Evolutionary conservation across 2,888 invertebrate species (phyloP), one percentile per base, ranked within the genome.

Genomic region (Crioceris asparagi): DNA sequence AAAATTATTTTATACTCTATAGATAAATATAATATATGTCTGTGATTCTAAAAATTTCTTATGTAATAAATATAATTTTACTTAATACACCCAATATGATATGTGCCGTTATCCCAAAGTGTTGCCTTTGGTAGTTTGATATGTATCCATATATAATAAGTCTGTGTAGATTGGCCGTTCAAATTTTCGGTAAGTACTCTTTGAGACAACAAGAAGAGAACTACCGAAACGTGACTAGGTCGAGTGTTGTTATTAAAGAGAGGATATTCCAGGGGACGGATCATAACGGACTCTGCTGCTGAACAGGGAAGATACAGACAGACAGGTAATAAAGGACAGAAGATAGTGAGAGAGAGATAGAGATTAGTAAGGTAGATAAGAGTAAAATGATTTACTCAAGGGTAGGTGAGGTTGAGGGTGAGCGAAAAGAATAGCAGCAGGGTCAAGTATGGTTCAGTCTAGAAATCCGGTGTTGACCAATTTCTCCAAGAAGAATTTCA

Each of bases 401-500:
- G 79, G 80, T 60, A 75, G 72, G 56, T 73, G 72, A 42, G 64
- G 64, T 50, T 62, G 60, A 56, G 73, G 74, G 67, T 79, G 70
- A 65, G 75, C 75, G 66, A 78, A 79, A 68, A 75, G 75, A 61
- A 75, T 73, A 75, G 79, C 64, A 63, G 62, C 64, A 62, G 62
- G 61, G 62, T 62, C 62, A 45, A 51, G 47, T 54, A 60, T 55
- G 52, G 57, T 62, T 83, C 83, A 92, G 73, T 92, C 91, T 67
- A 93, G 79, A 71, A 93, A 93, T 53, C 92, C 92, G 50, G 92
- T 93, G 67, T 90, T 90, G 41, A 92, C 90, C 57, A 93, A 75
- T 67, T 92, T 91, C 71, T 92, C 92, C 57, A 93, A 74, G 75
- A 93, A 93, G 71, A 92, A 92, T 63, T 92, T 92, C 38, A 93